Evolutionary conservation across 2,888 invertebrate genomes (phyloP), one percentile per base, ranked within the genome.

Genomic region (Drosophila longiperda): DNA sequence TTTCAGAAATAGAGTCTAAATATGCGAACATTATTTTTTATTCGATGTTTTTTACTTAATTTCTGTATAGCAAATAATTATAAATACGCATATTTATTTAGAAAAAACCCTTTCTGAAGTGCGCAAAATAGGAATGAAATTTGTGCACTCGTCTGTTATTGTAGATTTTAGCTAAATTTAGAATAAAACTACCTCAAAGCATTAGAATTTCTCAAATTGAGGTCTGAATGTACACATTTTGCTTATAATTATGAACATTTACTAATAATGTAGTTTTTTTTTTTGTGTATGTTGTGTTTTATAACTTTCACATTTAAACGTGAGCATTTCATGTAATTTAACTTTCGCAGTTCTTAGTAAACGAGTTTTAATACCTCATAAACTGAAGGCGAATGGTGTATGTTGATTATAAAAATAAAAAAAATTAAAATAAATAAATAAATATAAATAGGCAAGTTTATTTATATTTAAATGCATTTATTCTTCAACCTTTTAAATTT

Each of bases 301-400:
- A 20, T 17, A 49, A 62, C 49, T 61, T 54, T 23, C 32, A 4
- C 58, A 32, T 15, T 50, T 63, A 54, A n/a, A 57, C 8, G 17
- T 17, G 1, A 45, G 26, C 17, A 59, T 42, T 50, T 71, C 40
- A 33, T 59, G 36, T 36, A 59, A 20, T 57, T 57, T 55, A 60
- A 63, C 52, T 65, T 55, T 17, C n/a, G 20, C 29, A 48, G 58
- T 71, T 77, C 38, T 62, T 32, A 48, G 53, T 42, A 55, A 76
- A 76, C 70, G 48, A 38, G 33, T 34, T 76, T 60, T 50, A 9
- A 48, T 70, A 52, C 61, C 48, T 29, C 29, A n/a, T 12, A 6
- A 1, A 12, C n/a, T 8, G 11, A 20, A n/a, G 6, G 12, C 0
- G 1, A 2, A 23, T 2, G 20, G 8, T n/a, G 34, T 33, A 33